These are phyloP conservation scores for Heteronetta atricapilla DNA, from an alignment of 2,113 vertebrate species.

Conservation along the genomic window DNA sequence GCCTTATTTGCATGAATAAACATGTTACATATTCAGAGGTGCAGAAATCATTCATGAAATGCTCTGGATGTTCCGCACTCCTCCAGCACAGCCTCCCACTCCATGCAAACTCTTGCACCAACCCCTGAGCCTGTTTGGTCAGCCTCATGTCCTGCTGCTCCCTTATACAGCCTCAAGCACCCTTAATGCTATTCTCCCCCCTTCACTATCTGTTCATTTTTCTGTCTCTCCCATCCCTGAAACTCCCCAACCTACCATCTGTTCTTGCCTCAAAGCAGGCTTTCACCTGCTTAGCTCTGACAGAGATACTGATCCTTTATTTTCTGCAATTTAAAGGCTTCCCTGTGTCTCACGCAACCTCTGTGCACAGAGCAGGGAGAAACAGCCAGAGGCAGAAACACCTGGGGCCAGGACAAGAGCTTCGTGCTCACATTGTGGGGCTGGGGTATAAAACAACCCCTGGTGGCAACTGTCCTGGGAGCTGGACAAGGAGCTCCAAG, in stretches of 20 bases:
- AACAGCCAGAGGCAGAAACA: neutral
- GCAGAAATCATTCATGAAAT: neutral
- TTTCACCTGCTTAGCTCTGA: neutral
- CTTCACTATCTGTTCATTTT: neutral
- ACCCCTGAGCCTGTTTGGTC: neutral
- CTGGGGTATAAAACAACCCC: neutral
- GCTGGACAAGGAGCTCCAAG: neutral
- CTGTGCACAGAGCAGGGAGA: neutral
- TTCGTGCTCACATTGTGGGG: rapidly evolving
- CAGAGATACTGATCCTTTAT: neutral
- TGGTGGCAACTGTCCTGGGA: neutral
- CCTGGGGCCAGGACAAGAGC: rapidly evolving
- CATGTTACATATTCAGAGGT: neutral
- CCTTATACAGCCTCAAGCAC: neutral
- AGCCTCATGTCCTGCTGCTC: neutral
- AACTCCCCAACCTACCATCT: neutral
- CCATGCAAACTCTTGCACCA: neutral
- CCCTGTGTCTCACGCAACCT: neutral
- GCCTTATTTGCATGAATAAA: neutral
- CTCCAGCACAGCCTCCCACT: neutral
- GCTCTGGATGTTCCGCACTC: neutral
- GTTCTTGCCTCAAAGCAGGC: neutral
- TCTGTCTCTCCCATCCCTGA: neutral
- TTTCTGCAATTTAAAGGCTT: neutral
- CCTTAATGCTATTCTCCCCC: neutral